Base-by-base conservation (phyloP, 2,797 vertebrate genomes). In the Chromobotia macracanthus region DNA sequence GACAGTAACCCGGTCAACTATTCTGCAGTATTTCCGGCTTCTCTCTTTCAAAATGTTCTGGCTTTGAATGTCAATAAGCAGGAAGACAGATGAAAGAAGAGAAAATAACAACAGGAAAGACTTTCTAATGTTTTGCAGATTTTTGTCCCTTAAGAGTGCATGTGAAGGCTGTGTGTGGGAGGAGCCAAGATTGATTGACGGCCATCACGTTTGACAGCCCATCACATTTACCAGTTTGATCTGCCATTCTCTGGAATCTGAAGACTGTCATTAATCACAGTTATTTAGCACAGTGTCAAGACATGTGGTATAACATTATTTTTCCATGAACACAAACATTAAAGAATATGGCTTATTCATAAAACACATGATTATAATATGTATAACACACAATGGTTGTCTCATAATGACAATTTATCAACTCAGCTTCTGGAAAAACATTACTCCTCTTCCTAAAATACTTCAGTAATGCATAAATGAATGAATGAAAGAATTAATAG, bases 151-250 rank as follows among this genome's bases (percentile, higher is more conserved):
- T 19, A 53, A 55, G 28, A 66, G 31, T 56, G 19, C 50, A 66
- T 66, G 73, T 55, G n/a, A 19, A 66, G 31, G 63, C 28, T 66
- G 63, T 44, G 21, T 55, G 19, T 41, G 73, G 73, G 61, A 28
- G 50, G 63, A 38, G 61, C 50, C 55, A 15, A 28, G 15, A 13
- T 28, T 66, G 63, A 66, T 16, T n/a, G 63, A 25, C 5, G 31
- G 31, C 31, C 61, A 65, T 61, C 9, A 19, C 51, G 72, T 65
- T 19, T 53, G 61, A 44, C 63, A 66, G 61, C 5, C 50, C 31
- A 53, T 65, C 31, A 75, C 2, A 2, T 65, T 61, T 50, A 13
- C 25, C 46, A 50, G 11, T n/a, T 5, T 31, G 31, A 31, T 31
- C 31, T 31, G 5, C 31, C 9, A 10, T 10, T 23, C 25, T 63